These are phyloP conservation scores for Desmophyllum pertusum DNA, from an alignment of 92 coral and sea anemone genomes.

Conservation along the genomic window DNA sequence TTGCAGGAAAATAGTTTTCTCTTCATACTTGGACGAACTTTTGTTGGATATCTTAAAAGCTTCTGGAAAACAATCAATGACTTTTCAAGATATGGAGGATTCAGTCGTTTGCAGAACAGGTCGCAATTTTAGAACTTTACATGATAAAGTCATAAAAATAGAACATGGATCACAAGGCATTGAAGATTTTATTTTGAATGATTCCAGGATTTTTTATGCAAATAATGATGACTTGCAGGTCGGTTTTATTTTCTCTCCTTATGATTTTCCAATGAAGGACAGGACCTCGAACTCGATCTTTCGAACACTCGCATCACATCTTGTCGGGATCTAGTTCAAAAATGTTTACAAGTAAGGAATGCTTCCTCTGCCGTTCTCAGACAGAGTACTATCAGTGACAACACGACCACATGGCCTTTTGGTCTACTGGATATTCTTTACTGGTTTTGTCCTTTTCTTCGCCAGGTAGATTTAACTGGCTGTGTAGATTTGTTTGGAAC, in stretches of 20 bases:
- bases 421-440: not conserved
- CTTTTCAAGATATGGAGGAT: not conserved
- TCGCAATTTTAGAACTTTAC: not conserved
- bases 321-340: not conserved
- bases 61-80: not conserved
- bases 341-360: not conserved
- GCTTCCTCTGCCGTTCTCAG: not conserved
- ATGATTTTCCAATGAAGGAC: not conserved
- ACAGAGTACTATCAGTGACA: not conserved
- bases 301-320: constrained; percentile 1
- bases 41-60: constrained; percentile 16
- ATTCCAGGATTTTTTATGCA: not conserved
- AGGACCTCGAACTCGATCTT: constrained; percentile 10
- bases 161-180: constrained; percentile 19
- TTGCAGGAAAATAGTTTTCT: not conserved
- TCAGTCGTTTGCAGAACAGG: not conserved
- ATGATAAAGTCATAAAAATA: not conserved
- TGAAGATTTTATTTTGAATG: constrained; percentile 6
- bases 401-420: not conserved
- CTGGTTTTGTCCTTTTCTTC: constrained; percentile 23
- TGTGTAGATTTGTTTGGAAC: not conserved
- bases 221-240: not conserved
- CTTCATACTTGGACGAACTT: constrained; percentile 15
- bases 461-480: constrained; percentile 3
- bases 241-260: not conserved